Evolutionary conservation across 1,140 invertebrate genomes (phyloP).

Genomic region (Trachelipus rathkii): DNA sequence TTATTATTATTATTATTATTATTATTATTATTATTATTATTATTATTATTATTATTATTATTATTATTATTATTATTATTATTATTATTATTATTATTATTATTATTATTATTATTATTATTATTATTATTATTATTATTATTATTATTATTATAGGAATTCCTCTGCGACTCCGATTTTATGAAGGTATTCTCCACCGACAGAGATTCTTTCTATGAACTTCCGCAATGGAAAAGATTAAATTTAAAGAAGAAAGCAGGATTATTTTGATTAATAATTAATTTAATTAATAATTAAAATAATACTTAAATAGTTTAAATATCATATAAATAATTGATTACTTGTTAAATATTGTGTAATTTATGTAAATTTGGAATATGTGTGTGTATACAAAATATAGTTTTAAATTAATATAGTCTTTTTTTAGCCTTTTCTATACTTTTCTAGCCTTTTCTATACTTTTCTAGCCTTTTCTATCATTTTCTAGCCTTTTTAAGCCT

Average conservation of each 20-base stretch:
- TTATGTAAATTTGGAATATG: too few relatives aligned
- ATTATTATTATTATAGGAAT: slow-evolving; percentile 22
- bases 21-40: neutral
- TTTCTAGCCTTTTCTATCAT: too few relatives aligned
- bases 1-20: slow-evolving; percentile 20
- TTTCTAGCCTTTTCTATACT: too few relatives aligned
- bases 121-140: neutral
- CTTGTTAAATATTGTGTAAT: too few relatives aligned
- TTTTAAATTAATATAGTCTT: too few relatives aligned
- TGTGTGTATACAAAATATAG: too few relatives aligned
- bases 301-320: too few relatives aligned
- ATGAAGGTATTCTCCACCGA: slow-evolving; percentile 17
- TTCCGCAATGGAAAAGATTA: slow-evolving; percentile 24
- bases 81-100: neutral
- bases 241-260: slow-evolving; percentile 26
- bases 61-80: neutral
- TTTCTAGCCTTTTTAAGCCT: too few relatives aligned
- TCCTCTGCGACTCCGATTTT: slow-evolving; percentile 20
- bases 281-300: too few relatives aligned
- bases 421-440: too few relatives aligned
- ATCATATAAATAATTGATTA: too few relatives aligned
- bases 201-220: slow-evolving; percentile 9
- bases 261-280: neutral
- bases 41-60: too few relatives aligned
- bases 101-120: neutral